A percentile compares a stretch with the other conserved stretches of the same genome.
phyloP scores from a whole-genome alignment of 1,140 invertebrate species.

The Camponotus vicinus region DNA sequence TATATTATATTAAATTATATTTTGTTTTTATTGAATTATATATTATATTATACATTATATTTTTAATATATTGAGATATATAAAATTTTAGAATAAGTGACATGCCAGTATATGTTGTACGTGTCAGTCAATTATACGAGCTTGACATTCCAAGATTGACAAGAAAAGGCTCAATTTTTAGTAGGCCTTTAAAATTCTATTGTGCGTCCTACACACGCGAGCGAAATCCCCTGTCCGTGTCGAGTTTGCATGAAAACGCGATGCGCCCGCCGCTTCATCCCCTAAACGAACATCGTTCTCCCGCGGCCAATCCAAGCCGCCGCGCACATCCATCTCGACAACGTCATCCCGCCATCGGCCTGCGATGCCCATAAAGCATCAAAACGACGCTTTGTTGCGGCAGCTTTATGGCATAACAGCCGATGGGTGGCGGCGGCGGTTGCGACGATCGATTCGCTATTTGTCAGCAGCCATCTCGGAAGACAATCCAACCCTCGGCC shows the following conservation, averaged over 20 bases:
- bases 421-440: slow-evolving; percentile 15
- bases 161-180: slow-evolving; percentile 13
- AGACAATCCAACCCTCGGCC: slow-evolving; percentile 45
- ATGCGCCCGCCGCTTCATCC: slow-evolving; percentile 36
- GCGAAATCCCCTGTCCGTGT: slow-evolving; percentile 27
- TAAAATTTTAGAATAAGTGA: neutral
- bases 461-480: slow-evolving; percentile 60
- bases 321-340: slow-evolving; percentile 37
- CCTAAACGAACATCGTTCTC: slow-evolving; percentile 44
- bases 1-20: too few relatives aligned
- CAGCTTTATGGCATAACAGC: slow-evolving; percentile 51
- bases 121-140: neutral
- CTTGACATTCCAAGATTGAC: slow-evolving; percentile 9
- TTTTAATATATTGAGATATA: neutral
- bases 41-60: too few relatives aligned
- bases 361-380: slow-evolving; percentile 60
- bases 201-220: slow-evolving; percentile 7
- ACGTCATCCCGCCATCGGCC: slow-evolving; percentile 35
- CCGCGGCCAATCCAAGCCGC: slow-evolving; percentile 29
- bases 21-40: too few relatives aligned
- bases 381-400: slow-evolving; percentile 59
- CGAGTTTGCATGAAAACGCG: slow-evolving; percentile 35
- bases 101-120: too few relatives aligned
- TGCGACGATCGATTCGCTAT: slow-evolving; percentile 55
- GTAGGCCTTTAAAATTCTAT: slow-evolving; percentile 40